These are phyloP conservation scores for Asobara japonica DNA, from an alignment of 1,140 invertebrate species.

Conservation along the genomic window DNA sequence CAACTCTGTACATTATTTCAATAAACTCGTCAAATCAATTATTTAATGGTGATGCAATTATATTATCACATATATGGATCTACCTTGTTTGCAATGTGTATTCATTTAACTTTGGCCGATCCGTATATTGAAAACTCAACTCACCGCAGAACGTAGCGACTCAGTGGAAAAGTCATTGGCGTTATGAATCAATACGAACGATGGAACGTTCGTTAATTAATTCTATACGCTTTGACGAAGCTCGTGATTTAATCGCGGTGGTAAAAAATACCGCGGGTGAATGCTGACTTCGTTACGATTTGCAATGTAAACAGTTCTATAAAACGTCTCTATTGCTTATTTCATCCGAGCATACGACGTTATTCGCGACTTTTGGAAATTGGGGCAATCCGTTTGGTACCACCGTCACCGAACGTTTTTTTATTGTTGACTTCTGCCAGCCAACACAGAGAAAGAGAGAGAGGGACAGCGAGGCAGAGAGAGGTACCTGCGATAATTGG, in stretches of 20 bases:
- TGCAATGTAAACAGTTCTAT: too few species aligned
- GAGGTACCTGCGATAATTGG: constrained; percentile 33
- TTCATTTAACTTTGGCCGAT: too few species aligned
- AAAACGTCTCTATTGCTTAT: too few species aligned
- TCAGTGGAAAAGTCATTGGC: neutral
- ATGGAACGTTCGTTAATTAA: neutral
- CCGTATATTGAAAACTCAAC: neutral
- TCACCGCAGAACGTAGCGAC: neutral
- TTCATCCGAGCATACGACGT: neutral
- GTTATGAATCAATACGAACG: neutral
- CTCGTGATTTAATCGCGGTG: neutral
- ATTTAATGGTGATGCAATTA: too few species aligned
- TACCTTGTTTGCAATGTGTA: too few species aligned
- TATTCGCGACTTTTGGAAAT: neutral
- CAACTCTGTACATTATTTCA: too few species aligned
- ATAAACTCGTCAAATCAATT: too few species aligned
- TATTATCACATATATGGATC: too few species aligned
- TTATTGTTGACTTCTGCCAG: neutral
- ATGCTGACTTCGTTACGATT: too few species aligned
- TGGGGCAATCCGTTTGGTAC: constrained; percentile 15
- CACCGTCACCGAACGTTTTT: neutral
- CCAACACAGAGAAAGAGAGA: neutral
- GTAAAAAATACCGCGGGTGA: neutral
- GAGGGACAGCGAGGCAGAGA: neutral
- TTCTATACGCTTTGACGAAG: neutral